Evolutionary conservation across 2,888 invertebrate genomes (phyloP), one percentile per base, ranked within the genome.

Genomic region (Horisme vitalbata): DNA sequence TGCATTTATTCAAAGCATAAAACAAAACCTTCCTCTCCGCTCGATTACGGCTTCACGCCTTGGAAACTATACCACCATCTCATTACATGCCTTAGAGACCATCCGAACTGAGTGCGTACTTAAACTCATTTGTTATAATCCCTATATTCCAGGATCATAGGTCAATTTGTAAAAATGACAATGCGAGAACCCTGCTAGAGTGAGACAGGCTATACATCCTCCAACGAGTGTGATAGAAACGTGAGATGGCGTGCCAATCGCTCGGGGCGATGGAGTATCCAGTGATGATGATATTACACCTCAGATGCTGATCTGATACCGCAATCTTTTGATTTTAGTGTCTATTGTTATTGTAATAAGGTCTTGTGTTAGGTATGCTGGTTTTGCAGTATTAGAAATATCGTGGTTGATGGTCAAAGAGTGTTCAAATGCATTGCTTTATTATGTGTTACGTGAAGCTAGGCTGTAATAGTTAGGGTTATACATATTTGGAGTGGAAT

Each of bases 101-200:
- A 55, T 66, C 61, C 59, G 61, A 65, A 68, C 39, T 66, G 55
- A 65, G 64, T 58, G 63, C 65, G 55, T 59, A 67, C 63, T 68
- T 68, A 70, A 63, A 63, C 80, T 78, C 78, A 82, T 83, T 79
- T 78, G 73, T 73, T 66, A 71, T 71, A 71, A 79, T 76, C 75
- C 75, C 79, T 76, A 68, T 75, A 75, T 73, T 78, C 70, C 73
- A 76, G 73, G 82, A 71, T 79, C 82, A 79, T 56, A 77, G 85
- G 80, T 83, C 81, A 79, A 76, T 80, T 77, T 76, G 75, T 77
- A 81, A 84, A 85, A 84, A 85, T 84, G 83, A 85, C 84, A 83
- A 77, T 71, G 77, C 76, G 66, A 73, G 76, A 74, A 68, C 63
- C 61, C 35, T 39, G 63, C 18, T 31, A 48, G 68, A 79, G 15